Evolutionary conservation across 2,888 invertebrate species (phyloP).

Genomic region (Spilosoma lubricipeda): DNA sequence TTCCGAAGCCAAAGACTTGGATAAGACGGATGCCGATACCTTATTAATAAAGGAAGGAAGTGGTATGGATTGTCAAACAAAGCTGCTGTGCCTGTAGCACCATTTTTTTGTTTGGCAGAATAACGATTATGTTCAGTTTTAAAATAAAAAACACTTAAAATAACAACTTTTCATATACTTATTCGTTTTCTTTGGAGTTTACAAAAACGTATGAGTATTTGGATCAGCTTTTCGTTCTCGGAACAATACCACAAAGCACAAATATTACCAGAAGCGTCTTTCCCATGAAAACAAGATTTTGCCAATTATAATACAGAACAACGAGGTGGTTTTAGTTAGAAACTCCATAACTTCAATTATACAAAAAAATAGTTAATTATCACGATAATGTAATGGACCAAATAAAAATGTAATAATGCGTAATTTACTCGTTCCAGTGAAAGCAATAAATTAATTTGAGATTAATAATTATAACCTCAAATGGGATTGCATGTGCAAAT

Average conservation of each 20-base stretch:
- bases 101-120: background rate
- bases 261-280: too few relatives aligned
- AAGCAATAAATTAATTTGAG: conserved; percentile 34
- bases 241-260: too few relatives aligned
- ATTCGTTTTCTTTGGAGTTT: too few relatives aligned
- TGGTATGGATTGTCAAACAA: conserved; percentile 49
- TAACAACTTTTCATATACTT: too few relatives aligned
- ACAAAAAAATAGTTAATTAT: background rate
- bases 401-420: background rate
- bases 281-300: background rate
- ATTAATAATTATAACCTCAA: conserved; percentile 45
- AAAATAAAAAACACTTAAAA: too few relatives aligned
- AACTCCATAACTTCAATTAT: background rate
- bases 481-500: conserved; percentile 56
- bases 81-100: conserved; percentile 2
- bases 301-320: background rate
- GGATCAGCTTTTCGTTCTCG: too few relatives aligned
- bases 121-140: background rate
- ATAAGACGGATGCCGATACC: conserved; percentile 53
- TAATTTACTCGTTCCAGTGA: conserved; percentile 3
- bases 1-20: conserved; percentile 72
- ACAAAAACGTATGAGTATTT: too few relatives aligned
- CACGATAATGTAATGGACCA: background rate
- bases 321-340: background rate
- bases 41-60: conserved; percentile 67